A percentile compares a stretch with the other conserved stretches of the same genome.
Evolutionary conservation across 2,113 vertebrate genomes (phyloP).

Genomic region (Sialia sialis): DNA sequence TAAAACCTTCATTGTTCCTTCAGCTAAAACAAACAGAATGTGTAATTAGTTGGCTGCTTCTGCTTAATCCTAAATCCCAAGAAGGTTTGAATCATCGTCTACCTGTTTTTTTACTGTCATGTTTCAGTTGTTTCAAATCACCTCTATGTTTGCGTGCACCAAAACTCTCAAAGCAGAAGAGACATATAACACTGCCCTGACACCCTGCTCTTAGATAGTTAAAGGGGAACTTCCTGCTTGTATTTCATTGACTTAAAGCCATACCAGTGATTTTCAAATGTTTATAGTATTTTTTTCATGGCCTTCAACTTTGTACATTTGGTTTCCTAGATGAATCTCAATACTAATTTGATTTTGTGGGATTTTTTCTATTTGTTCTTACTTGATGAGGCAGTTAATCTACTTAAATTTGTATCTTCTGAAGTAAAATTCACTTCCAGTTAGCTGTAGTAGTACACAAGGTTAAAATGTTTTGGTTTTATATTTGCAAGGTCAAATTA

Average conservation of each 20-base stretch:
- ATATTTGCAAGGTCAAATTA: background rate
- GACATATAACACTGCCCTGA: background rate
- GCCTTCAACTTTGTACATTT: background rate
- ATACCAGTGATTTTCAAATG: background rate
- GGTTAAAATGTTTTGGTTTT: background rate
- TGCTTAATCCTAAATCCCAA: slow-evolving; percentile 24
- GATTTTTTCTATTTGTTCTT: background rate
- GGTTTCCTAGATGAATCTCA: background rate
- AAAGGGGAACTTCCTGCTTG: background rate
- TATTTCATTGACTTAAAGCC: background rate
- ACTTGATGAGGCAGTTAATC: background rate
- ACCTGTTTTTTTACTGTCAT: background rate
- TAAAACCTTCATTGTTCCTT: slow-evolving; percentile 39
- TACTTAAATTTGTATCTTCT: background rate
- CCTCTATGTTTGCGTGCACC: background rate
- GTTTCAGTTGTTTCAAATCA: background rate
- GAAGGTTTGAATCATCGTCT: background rate
- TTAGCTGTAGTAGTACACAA: background rate
- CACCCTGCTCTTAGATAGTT: background rate
- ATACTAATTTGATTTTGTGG: background rate
- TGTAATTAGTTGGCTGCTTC: slow-evolving; percentile 52
- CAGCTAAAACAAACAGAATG: slow-evolving; percentile 24
- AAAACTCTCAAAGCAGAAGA: background rate
- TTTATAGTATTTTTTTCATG: background rate
- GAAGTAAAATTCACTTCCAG: background rate